Evolutionary conservation across 37 sponge, comb jelly and placozoan genomes (phyloP).

Genomic region (Mnemiopsis leidyi): DNA sequence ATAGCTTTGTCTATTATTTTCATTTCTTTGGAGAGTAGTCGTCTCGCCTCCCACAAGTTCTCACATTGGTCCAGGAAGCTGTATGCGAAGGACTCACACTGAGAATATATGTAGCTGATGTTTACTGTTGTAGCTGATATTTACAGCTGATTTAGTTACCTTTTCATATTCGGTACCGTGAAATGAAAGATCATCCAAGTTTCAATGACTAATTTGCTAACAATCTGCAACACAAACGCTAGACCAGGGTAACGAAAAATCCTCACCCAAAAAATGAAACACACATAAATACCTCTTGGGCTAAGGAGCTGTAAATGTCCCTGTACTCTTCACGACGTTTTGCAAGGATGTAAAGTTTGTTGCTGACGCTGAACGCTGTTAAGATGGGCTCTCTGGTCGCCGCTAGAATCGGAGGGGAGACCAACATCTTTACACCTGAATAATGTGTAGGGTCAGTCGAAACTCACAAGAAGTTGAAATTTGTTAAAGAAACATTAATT

Average conservation of each 20-base stretch:
- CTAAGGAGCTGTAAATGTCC: slow-evolving; percentile 25
- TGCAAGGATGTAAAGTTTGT: slow-evolving; percentile 44
- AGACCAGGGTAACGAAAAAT: too few relatives aligned
- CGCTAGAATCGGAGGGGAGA: slow-evolving; percentile 39
- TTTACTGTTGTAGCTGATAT: too few relatives aligned
- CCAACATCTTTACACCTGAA: slow-evolving; percentile 53
- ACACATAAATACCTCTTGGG: slow-evolving; percentile 31
- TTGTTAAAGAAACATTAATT: too few relatives aligned
- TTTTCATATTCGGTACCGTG: too few relatives aligned
- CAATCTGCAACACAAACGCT: too few relatives aligned
- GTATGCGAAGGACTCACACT: slow-evolving; percentile 57
- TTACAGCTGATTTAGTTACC: too few relatives aligned
- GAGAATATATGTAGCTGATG: too few relatives aligned
- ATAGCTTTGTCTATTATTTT: slow-evolving; percentile 46
- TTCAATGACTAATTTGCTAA: too few relatives aligned
- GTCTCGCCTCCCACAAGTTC: slow-evolving; percentile 66
- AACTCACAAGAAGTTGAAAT: too few relatives aligned
- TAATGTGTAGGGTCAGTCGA: too few relatives aligned
- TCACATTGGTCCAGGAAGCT: slow-evolving; percentile 64
- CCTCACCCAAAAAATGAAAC: too few relatives aligned
- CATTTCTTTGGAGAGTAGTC: slow-evolving; percentile 62
- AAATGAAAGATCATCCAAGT: too few relatives aligned
- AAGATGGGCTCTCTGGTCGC: slow-evolving; percentile 51
- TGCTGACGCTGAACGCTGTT: slow-evolving; percentile 58
- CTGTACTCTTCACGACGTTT: slow-evolving; percentile 62